These are phyloP conservation scores for Dromococcyx pavoninus DNA, from an alignment of 2,797 vertebrate genomes.

Conservation along the genomic window DNA sequence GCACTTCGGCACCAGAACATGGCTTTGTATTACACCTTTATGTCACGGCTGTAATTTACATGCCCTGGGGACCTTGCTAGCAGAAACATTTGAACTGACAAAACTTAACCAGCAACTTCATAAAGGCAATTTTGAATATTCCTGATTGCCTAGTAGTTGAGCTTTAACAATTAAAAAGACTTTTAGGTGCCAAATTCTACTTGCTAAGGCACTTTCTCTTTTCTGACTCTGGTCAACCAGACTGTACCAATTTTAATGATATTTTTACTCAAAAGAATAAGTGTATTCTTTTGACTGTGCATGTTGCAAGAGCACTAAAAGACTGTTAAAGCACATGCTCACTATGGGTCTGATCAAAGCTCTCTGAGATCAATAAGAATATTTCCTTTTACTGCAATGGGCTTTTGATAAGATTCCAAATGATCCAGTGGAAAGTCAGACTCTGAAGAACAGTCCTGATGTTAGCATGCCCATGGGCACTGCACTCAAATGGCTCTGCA, in stretches of 20 bases:
- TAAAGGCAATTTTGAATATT: neutral
- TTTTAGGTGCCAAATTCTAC: neutral
- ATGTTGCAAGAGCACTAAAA: constrained; percentile 42
- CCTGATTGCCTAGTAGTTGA: neutral
- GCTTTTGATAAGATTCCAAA: constrained; percentile 55
- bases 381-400: constrained; percentile 56
- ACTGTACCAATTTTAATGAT: neutral
- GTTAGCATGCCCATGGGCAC: neutral
- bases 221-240: neutral
- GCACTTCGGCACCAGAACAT: neutral
- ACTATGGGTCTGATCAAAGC: constrained; percentile 54
- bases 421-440: constrained; percentile 8
- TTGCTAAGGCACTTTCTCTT: neutral
- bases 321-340: constrained; percentile 51
- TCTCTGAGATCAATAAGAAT: constrained; percentile 57
- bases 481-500: neutral
- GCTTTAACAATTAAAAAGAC: neutral
- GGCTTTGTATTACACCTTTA: neutral
- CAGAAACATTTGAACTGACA: neutral
- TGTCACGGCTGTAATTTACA: neutral
- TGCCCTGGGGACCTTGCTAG: neutral
- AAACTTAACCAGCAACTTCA: neutral
- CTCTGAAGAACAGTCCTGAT: neutral
- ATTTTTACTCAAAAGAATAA: constrained; percentile 21
- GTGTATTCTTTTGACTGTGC: constrained; percentile 20